phyloP scores from a whole-genome alignment of 2,797 vertebrate species.

The Limnodromus scolopaceus region DNA sequence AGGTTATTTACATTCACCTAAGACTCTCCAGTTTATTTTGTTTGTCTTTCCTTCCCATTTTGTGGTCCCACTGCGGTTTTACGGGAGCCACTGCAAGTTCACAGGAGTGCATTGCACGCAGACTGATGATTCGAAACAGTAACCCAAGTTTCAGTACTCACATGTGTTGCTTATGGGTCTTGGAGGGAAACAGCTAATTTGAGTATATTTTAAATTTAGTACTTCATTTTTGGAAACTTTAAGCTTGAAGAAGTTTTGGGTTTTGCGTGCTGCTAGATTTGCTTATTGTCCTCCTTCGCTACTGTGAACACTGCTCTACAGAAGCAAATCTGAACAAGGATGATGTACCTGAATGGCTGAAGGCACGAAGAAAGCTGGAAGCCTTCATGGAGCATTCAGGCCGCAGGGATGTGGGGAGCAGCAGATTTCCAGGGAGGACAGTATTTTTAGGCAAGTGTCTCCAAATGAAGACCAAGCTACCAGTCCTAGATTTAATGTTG shows the following conservation, averaged over 20 bases:
- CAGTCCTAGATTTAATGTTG: background rate
- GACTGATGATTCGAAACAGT: background rate
- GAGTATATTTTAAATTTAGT: background rate
- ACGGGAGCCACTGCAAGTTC: background rate
- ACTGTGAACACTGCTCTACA: fast-evolving
- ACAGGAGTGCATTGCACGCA: fast-evolving
- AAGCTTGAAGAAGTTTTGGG: background rate
- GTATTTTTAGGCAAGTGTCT: background rate
- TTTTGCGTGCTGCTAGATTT: background rate
- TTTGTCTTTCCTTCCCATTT: background rate
- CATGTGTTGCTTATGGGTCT: background rate
- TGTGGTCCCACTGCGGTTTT: background rate
- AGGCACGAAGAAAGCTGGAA: background rate
- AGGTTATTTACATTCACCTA: background rate
- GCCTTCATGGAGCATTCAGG: fast-evolving
- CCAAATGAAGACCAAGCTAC: background rate
- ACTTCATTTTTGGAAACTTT: background rate
- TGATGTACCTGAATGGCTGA: background rate
- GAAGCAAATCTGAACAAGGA: background rate
- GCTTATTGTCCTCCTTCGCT: background rate
- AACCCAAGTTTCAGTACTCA: background rate
- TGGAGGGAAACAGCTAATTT: background rate
- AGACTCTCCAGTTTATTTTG: background rate
- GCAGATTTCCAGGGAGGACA: background rate
- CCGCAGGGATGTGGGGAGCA: background rate